Conservation (phyloP, 2,113 vertebrate genomes). For the Mobula birostris region DNA sequence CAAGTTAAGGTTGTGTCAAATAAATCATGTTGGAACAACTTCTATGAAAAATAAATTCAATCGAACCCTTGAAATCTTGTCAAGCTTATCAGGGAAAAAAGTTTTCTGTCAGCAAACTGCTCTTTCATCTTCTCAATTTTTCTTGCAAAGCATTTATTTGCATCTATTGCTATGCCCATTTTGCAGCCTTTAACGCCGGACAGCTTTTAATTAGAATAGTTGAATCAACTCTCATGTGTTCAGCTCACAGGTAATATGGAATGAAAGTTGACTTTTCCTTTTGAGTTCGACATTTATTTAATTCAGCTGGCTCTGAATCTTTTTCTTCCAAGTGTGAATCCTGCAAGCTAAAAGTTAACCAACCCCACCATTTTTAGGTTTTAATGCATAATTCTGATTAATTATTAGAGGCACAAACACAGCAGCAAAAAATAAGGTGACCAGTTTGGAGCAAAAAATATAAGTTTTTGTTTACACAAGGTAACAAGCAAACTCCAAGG, state of each 20-base stretch:
- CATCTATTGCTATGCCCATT: not conserved
- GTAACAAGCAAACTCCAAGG: not conserved
- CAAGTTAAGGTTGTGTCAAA: not conserved
- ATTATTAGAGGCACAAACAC: no score
- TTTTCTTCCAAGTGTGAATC: not conserved
- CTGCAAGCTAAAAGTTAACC: not conserved
- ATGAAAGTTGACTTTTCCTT: not conserved
- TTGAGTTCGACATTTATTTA: not conserved
- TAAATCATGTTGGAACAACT: not conserved
- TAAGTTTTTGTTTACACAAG: not conserved
- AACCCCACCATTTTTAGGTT: not conserved
- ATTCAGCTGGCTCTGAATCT: not conserved
- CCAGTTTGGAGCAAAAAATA: not conserved
- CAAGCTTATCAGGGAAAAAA: not conserved
- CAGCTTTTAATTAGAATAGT: not conserved
- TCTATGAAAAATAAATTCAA: not conserved
- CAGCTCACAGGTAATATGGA: not conserved
- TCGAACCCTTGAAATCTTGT: not conserved
- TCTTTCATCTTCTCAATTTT: not conserved
- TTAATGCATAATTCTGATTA: not conserved
- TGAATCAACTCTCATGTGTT: not conserved
- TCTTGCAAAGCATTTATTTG: conserved; percentile 1
- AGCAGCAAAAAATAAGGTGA: not conserved
- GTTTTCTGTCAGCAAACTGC: not conserved
- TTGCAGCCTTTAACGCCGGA: not conserved